These are phyloP conservation scores for Crocallis elinguaria DNA, from an alignment of 2,888 invertebrate genomes.

Conservation along the genomic window DNA sequence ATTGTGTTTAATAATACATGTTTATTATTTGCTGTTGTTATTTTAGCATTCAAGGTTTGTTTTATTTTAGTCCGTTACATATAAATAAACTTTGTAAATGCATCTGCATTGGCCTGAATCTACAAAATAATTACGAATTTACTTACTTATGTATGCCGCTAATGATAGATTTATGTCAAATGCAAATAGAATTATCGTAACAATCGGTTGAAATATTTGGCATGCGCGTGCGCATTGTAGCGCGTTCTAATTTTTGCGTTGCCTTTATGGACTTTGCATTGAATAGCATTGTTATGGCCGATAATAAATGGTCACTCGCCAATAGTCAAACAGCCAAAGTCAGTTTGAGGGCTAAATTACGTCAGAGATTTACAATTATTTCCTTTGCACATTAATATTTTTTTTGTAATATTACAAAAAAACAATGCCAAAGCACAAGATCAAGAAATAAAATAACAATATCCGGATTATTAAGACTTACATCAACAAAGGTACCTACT, in stretches of 20 bases:
- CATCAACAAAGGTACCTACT: too few relatives aligned
- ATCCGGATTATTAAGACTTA: too few relatives aligned
- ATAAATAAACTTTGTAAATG: conserved; percentile 33
- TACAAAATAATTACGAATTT: conserved; percentile 5
- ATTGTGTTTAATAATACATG: conserved; percentile 34
- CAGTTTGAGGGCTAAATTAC: conserved; percentile 23
- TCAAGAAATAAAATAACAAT: too few relatives aligned
- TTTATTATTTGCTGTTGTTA: conserved; percentile 40
- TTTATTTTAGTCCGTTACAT: conserved; percentile 35
- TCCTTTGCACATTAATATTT: too few relatives aligned
- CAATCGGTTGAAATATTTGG: conserved; percentile 53
- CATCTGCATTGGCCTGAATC: conserved; percentile 9
- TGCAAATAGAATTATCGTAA: conserved; percentile 20
- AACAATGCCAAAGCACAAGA: too few relatives aligned
- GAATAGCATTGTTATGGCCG: conserved; percentile 30
- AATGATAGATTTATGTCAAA: conserved; percentile 15
- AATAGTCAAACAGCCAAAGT: conserved; percentile 37
- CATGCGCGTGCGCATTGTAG: conserved; percentile 59
- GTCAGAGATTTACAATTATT: too few relatives aligned
- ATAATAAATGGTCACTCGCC: conserved; percentile 42
- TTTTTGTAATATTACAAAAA: too few relatives aligned
- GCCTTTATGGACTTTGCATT: conserved; percentile 49
- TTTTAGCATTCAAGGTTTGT: conserved; percentile 38
- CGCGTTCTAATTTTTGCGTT: conserved; percentile 52
- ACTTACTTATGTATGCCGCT: not conserved